Conservation (phyloP, 1,140 invertebrate genomes). For the Drosophila auraria region DNA sequence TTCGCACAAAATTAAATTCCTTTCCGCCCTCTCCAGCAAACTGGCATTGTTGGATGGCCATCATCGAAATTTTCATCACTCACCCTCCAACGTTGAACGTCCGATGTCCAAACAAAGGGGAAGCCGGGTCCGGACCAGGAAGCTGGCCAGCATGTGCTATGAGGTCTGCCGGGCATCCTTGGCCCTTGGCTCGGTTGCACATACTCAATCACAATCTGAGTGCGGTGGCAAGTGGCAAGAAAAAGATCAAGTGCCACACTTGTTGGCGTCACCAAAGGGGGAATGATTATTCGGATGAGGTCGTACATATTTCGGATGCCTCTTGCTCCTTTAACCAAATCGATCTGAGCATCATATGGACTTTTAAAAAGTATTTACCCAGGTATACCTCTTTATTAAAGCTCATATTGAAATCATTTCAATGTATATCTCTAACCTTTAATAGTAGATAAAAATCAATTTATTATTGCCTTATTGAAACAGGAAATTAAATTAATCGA, state of each 20-base stretch:
- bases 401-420: too few relatives aligned
- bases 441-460: neutral
- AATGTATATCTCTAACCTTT: too few relatives aligned
- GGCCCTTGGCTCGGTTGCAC: slow-evolving; percentile 46
- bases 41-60: slow-evolving; percentile 55
- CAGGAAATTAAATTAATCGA: slow-evolving; percentile 17
- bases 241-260: slow-evolving; percentile 79
- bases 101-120: slow-evolving; percentile 29
- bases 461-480: neutral
- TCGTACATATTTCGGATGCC: slow-evolving; percentile 1
- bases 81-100: slow-evolving; percentile 13
- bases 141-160: slow-evolving; percentile 18
- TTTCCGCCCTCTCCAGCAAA: slow-evolving; percentile 33
- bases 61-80: slow-evolving; percentile 47
- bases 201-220: slow-evolving; percentile 62
- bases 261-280: slow-evolving; percentile 72
- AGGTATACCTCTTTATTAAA: too few relatives aligned
- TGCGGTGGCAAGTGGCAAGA: slow-evolving; percentile 64
- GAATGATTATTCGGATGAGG: slow-evolving; percentile 32
- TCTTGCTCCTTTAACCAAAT: neutral
- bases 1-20: slow-evolving; percentile 75
- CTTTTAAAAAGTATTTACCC: neutral
- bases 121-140: slow-evolving; percentile 10
- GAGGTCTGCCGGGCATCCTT: neutral
- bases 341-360: too few relatives aligned